phyloP scores from a whole-genome alignment of 2,113 vertebrate species.

The Saccopteryx leptura region DNA sequence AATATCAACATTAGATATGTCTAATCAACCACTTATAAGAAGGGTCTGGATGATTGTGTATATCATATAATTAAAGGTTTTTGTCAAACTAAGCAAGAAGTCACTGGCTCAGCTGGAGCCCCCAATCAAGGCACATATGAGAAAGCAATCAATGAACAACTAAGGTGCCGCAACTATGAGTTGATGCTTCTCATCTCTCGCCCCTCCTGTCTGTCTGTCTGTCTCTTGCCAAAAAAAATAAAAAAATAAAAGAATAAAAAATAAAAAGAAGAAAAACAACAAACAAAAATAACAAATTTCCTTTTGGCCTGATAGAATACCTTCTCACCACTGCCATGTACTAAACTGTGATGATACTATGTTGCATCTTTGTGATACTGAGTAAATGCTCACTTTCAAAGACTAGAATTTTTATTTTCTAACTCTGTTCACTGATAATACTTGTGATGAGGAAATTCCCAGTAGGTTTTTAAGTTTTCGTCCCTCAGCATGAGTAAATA shows the following conservation, averaged over 20 bases:
- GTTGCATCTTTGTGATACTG: not conserved
- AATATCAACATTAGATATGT: not conserved
- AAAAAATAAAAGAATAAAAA: too few relatives aligned
- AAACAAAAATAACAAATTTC: too few relatives aligned
- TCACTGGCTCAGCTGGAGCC: too few relatives aligned
- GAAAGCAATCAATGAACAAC: too few relatives aligned
- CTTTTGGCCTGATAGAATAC: not conserved
- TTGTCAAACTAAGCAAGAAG: not conserved
- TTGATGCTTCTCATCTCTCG: too few relatives aligned
- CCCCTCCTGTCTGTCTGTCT: too few relatives aligned
- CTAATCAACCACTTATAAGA: not conserved
- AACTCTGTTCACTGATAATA: not conserved
- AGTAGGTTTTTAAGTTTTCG: not conserved
- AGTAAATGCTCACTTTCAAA: not conserved
- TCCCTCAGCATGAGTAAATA: not conserved
- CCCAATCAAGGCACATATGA: too few relatives aligned
- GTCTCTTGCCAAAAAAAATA: too few relatives aligned
- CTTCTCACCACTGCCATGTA: not conserved
- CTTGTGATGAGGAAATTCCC: not conserved
- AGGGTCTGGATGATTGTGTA: not conserved
- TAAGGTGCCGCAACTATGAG: too few relatives aligned
- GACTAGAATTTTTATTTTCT: not conserved
- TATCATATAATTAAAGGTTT: not conserved
- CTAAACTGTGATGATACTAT: not conserved
- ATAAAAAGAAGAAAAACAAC: too few relatives aligned